Conservation (phyloP, 2,888 invertebrate species). For the Pasiphila rectangulata region DNA sequence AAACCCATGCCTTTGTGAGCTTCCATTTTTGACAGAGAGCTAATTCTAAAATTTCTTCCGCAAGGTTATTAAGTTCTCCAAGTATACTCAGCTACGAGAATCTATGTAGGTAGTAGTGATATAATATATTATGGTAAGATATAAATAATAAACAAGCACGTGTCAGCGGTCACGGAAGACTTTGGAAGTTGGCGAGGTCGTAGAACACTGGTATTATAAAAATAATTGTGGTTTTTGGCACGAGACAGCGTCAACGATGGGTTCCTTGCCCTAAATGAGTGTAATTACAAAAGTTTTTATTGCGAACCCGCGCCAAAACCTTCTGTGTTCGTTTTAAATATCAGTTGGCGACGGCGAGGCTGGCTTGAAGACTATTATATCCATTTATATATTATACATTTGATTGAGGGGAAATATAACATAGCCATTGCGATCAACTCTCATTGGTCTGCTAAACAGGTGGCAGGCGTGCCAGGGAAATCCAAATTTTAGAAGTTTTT, state of each 20-base stretch:
- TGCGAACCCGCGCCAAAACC: conserved; percentile 72
- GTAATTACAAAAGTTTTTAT: conserved; percentile 80
- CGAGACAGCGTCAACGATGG: conserved; percentile 71
- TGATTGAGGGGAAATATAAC: conserved; percentile 22
- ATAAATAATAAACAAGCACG: conserved; percentile 4
- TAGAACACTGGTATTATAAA: conserved; percentile 65
- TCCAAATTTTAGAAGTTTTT: too few species aligned
- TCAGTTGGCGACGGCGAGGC: conserved; percentile 43
- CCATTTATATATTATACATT: too few species aligned
- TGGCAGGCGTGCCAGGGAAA: too few species aligned
- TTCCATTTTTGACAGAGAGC: too few species aligned
- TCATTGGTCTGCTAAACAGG: too few species aligned
- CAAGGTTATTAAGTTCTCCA: too few species aligned
- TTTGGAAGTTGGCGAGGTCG: conserved; percentile 45
- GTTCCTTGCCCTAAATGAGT: conserved; percentile 73
- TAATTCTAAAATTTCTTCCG: too few species aligned
- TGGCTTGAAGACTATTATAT: conserved; percentile 42
- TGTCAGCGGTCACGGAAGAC: conserved; percentile 35
- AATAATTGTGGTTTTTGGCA: conserved; percentile 76
- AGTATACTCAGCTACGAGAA: too few species aligned
- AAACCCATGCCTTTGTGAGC: too few species aligned
- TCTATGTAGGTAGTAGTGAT: too few species aligned
- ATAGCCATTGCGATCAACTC: conserved; percentile 15
- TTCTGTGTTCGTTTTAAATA: conserved; percentile 49
- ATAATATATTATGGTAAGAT: background rate